These are phyloP conservation scores for Microtus richardsoni DNA, from an alignment of 2,113 vertebrate genomes.

Conservation along the genomic window DNA sequence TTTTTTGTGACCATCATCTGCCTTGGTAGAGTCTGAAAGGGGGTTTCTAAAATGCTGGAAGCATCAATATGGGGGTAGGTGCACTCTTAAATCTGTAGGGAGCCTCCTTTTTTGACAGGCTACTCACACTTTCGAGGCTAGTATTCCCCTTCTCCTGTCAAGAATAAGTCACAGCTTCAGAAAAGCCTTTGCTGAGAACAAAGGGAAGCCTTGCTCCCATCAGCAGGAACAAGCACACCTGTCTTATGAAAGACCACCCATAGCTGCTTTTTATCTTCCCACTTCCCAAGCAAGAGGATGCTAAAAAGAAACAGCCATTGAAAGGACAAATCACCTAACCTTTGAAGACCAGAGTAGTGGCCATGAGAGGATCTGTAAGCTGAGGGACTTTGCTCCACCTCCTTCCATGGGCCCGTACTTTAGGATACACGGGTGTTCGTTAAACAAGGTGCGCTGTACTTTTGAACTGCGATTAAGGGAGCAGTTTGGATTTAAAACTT, in stretches of 20 bases:
- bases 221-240: neutral
- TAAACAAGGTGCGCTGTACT: neutral
- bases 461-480: neutral
- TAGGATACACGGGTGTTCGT: fast-evolving
- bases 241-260: neutral
- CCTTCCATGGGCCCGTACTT: neutral
- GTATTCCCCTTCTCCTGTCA: neutral
- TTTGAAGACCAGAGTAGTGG: neutral
- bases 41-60: neutral
- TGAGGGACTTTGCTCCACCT: too few relatives aligned
- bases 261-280: neutral
- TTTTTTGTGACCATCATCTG: neutral
- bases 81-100: neutral
- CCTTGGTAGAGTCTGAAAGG: neutral
- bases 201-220: neutral
- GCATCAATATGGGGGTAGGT: neutral
- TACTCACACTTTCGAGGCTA: neutral
- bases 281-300: neutral
- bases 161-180: neutral
- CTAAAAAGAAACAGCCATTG: neutral
- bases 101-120: neutral
- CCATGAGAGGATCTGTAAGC: neutral
- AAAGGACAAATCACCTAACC: neutral
- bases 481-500: neutral
- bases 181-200: neutral